Evolutionary conservation across 2,797 vertebrate genomes (phyloP).

Genomic region (Phrynocephalus forsythii): DNA sequence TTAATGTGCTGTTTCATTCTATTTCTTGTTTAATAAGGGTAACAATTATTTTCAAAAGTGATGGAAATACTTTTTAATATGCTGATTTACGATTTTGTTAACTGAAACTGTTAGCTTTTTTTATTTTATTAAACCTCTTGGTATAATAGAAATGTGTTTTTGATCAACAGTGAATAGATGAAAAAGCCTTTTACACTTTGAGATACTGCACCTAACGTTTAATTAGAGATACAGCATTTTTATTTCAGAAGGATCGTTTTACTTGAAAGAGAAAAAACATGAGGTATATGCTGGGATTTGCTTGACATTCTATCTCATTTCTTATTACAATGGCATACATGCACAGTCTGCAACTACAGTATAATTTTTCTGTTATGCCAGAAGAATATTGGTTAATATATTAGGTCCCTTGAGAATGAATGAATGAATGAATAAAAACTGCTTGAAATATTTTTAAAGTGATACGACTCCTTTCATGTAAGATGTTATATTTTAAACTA

Average conservation of each 20-base stretch:
- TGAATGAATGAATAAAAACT: background rate
- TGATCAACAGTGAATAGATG: constrained; percentile 6
- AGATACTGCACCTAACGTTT: constrained; percentile 22
- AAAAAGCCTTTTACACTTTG: constrained; percentile 7
- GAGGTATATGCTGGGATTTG: background rate
- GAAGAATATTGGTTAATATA: background rate
- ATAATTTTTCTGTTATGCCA: background rate
- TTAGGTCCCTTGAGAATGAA: background rate
- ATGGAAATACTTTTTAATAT: constrained; percentile 36
- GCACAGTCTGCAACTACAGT: background rate
- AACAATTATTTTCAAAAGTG: constrained; percentile 35
- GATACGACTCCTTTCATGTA: background rate
- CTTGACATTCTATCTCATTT: background rate
- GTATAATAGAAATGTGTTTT: constrained; percentile 34
- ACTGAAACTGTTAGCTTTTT: constrained; percentile 22
- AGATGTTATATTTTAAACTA: background rate
- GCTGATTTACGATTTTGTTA: constrained; percentile 51
- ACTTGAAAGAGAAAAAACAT: background rate
- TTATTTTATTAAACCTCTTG: constrained; percentile 27
- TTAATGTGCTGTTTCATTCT: constrained; percentile 50
- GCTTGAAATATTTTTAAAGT: background rate
- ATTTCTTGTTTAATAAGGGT: constrained; percentile 42
- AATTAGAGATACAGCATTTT: background rate
- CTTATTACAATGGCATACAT: background rate
- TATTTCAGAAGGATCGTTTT: background rate